Base-by-base conservation (phyloP, 2,113 vertebrate species). In the Pagrus major region DNA sequence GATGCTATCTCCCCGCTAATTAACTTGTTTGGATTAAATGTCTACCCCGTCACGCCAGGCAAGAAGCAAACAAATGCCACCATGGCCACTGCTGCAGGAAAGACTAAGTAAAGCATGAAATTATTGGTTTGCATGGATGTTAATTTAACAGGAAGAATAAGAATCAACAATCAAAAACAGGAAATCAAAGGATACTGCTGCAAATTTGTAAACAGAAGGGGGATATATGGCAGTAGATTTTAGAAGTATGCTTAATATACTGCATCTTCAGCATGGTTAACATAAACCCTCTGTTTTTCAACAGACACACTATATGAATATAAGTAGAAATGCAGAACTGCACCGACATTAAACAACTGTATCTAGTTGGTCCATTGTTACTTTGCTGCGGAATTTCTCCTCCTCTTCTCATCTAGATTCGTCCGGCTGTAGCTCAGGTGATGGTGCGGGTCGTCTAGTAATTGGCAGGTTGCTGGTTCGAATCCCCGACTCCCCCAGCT, bases 11-110 rank as follows among this genome's bases (percentile, higher is more conserved):
- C 85, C 86, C 46, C 12, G 25, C 86, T 93, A 91, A 93, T 92
- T 90, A 93, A 86, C 86, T 86, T 86, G 85, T 92, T 90, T 87
- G 91, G 88, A 90, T 88, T 84, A 79, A 88, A 87, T 37, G 89
- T 85, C 77, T 54, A 25, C 49, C 44, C 35, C 69, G 46, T 76
- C 37, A 58, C 55, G 71, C 71, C 69, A 74, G 72, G 35, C 39
- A 52, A 67, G 68, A 78, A 71, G 52, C 60, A 77, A 85, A 83
- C 56, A 78, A 46, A 81, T n/a, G 31, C 82, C 83, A 60, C 79
- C 73, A 0, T 64, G 58, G 75, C 29, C 1, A 10, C 10, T 7
- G 41, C 1, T 11, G 35, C 25, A 63, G 3, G 9, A 9, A 65
- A 15, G 37, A 76, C 14, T 0, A 55, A 56, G 23, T 2, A 16